phyloP scores from a whole-genome alignment of 2,797 vertebrate species.

The Oreortyx pictus region DNA sequence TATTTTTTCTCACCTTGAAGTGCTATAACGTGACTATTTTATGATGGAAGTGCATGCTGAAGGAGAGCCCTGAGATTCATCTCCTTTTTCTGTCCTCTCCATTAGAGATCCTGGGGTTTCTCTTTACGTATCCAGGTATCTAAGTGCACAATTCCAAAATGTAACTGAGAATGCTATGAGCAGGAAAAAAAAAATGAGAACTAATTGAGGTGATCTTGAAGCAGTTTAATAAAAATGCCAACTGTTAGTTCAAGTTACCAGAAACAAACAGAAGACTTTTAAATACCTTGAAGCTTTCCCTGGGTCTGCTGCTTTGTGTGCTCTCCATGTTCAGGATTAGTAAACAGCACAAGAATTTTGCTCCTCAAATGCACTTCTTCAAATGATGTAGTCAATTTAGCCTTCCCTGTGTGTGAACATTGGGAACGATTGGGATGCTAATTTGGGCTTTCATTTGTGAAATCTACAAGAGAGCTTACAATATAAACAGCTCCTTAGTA shows the following conservation, averaged over 20 bases:
- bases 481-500: not conserved
- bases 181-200: not conserved
- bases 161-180: not conserved
- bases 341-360: not conserved
- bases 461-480: not conserved
- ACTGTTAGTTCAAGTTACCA: rapidly evolving
- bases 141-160: not conserved
- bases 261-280: not conserved
- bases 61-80: not conserved
- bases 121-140: not conserved
- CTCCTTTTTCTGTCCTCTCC: not conserved
- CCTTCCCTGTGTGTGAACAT: not conserved
- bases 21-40: not conserved
- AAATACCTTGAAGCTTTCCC: not conserved
- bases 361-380: not conserved
- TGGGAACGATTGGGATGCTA: not conserved
- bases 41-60: not conserved
- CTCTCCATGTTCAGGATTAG: not conserved
- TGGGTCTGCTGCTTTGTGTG: not conserved
- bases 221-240: not conserved
- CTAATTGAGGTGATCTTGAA: not conserved
- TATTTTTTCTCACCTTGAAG: not conserved
- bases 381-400: not conserved
- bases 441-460: not conserved
- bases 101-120: not conserved